Evolutionary conservation across 2,888 invertebrate genomes (phyloP), one percentile per base, ranked within the genome.

Genomic region (Cistogaster globosa): DNA sequence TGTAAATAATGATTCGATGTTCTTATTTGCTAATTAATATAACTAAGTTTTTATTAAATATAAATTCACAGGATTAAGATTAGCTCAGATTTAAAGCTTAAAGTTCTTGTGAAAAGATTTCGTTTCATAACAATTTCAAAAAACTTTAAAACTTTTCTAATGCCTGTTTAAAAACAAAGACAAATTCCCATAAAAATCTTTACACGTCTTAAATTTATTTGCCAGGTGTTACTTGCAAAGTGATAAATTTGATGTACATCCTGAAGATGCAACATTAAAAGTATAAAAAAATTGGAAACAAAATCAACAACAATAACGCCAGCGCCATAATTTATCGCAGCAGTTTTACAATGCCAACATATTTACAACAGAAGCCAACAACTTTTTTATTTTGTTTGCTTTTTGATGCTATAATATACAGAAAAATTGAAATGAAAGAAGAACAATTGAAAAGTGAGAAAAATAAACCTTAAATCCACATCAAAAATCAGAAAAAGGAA

Each of bases 251-350:
- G n/a, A 78, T 48, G 45, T 57, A 63, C 55, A 71, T 71, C 57
- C 71, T 79, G 63, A 55, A 55, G 32, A 32, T 55, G 69, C 78
- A 63, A 18, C 12, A 57, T 72, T 51, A 67, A 51, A 20, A 80
- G 57, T 71, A 67, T 72, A 74, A 53, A 60, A 81, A 68, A 81
- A 68, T 60, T 67, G 42, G 42, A 81, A 68, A 60, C 57, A 74
- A 36, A 65, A 63, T 62, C 77, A 68, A 51, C 74, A 82, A 60
- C 45, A 38, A 72, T 57, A 72, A 71, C 71, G 48, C 6, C 71
- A 69, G 42, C 68, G 36, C 42, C 60, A 72, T 48, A 69, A 20
- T 71, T 72, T 42, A 22, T 51, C 16, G 26, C 51, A 1, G 3
- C 62, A 42, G 45, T 53, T 63, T 55, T 32, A 36, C 26, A 42